Base-by-base conservation (phyloP, 2,113 vertebrate species). In the Prunella fulvescens region DNA sequence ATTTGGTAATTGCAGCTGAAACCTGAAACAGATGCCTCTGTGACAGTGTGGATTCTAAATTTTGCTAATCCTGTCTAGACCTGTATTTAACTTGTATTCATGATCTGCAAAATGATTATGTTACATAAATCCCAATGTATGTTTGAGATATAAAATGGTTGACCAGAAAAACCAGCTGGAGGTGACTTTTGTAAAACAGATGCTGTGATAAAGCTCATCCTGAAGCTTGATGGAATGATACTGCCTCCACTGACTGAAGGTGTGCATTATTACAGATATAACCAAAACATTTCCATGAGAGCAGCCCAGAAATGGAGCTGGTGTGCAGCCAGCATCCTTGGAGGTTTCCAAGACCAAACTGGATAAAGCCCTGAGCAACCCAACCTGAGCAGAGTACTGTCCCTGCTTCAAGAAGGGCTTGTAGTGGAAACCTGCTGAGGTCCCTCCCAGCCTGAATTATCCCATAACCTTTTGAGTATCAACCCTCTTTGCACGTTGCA, bases 271-370 rank as follows among this genome's bases (percentile, higher is more conserved):
- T 19, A 35, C 9, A 58, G 14, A 20, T 26, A 33, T 0, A 70
- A 61, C 11, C 1, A 0, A 12, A 80, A 80, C 45, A 13, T 5
- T 70, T 82, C 22, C 16, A 25, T 0, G 1, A 51, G 16, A 58
- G 11, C 15, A 29, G 28, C 14, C 20, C 47, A 53, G 35, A 74
- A 76, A 16, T 11, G 8, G 22, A 76, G 28, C 7, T 40, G 28
- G 16, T 28, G 22, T 40, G 19, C 28, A 48, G 10, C 6, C 42
- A 61, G 20, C 19, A 14, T 54, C 42, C 44, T 62, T 86, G 35
- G 11, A 82, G 19, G 1, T 44, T 82, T 74, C 35, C 71, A 86
- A 47, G 39, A 53, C 4, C 6, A 24, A 71, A 23, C 19, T 35
- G 31, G 31, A 35, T n/a, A 86, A 83, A 76, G 5, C 19, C 40